Base-by-base conservation (phyloP, 2,113 vertebrate genomes). In the Myocastor coypus region DNA sequence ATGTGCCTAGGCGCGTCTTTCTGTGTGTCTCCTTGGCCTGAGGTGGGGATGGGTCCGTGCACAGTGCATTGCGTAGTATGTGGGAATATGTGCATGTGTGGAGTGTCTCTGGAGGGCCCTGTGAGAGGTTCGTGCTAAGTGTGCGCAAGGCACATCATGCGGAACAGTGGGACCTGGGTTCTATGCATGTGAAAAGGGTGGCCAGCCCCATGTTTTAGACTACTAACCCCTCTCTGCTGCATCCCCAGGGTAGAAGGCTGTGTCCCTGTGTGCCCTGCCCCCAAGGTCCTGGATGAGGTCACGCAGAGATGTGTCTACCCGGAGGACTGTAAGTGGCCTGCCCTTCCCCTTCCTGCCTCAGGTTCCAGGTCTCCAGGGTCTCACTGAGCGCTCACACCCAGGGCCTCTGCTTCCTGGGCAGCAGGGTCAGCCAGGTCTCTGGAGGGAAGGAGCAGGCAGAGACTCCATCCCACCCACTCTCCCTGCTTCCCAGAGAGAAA, bases 221-320 rank as follows among this genome's bases (percentile, higher is more conserved):
- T 26, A 1, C 40, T 82, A 3, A 90, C n/a, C n/a, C 16, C 3
- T 5, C 13, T 37, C 77, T 63, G 13, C 93, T 97, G 95, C 95
- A 84, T 94, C 97, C 98, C 73, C 98, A 99, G 99, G 98, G 99
- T 99, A 92, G 99, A 99, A 98, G 99, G 99, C 96, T 99, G 99
- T 97, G 97, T 99, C 59, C 99, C 99, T 52, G 97, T 97, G 12
- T 99, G 99, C 91, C 99, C 99, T 34, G 50, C 96, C 26, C 98
- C 99, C 96, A 99, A 99, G 99, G 98, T 99, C 89, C 97, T 99
- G 98, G 99, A 99, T 97, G 99, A 99, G 98, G 97, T 99, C 96
- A 99, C 99, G 81, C 99, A 98, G 95, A 99, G 99, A 97, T 99
- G 99, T 84, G 99, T 99, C 86, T 98, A 99, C 95, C 83, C 98